Evolutionary conservation across 2,888 invertebrate species (phyloP), one percentile per base, ranked within the genome.

Genomic region (Phortica magna): DNA sequence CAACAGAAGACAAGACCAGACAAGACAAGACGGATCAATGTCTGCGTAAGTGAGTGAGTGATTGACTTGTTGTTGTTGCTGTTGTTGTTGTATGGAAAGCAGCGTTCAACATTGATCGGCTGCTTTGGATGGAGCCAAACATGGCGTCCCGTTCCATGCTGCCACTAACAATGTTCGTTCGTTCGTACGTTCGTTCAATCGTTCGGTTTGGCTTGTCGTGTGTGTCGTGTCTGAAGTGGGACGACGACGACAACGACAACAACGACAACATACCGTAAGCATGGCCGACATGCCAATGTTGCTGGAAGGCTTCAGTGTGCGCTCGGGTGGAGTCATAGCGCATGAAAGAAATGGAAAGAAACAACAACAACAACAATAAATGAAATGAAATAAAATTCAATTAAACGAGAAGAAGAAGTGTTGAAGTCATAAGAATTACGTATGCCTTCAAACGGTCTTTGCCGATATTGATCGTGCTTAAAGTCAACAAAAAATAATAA

Each of bases 11-110:
- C n/a, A n/a, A 55, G 12, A 55, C 55, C 14, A 55, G 55, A 55
- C 55, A 55, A n/a, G 55, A 55, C 55, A n/a, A 61, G 61, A 61
- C 61, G 61, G 19, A 61, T 61, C 19, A 12, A 61, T 17, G 61
- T 22, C 61, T 22, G 22, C 12, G 22, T 7, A 17, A 31, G 31
- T 31, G 31, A 31, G 31, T 31, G 31, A 31, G 31, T 31, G 31
- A 31, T 2, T 31, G 31, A 4, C 31, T 31, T 31, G 31, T 31
- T 31, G 31, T 31, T 31, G 31, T 31, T 31, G 31, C 1, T 31
- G 31, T 31, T 31, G 31, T 4, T 31, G 31, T 31, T 31, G 31
- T 31, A 31, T 31, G 31, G 31, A 31, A 31, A 31, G 31, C 31
- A 31, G 31, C 31, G 31, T 31, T 31, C 31, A 31, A 31, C 31